These are phyloP conservation scores for Pelecanus crispus DNA, from an alignment of 2,113 vertebrate species.

Conservation along the genomic window DNA sequence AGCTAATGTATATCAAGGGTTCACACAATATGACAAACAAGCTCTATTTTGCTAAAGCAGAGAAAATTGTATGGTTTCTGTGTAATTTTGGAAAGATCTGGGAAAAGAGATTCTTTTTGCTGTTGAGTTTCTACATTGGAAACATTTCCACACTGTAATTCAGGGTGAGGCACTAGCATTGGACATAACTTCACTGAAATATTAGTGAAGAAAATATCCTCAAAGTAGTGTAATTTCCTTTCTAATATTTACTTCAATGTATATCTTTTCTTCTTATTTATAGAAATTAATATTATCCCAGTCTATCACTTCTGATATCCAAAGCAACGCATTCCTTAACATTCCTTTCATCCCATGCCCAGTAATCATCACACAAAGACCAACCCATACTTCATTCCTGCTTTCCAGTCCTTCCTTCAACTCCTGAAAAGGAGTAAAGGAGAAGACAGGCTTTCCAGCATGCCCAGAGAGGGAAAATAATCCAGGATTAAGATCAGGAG, in stretches of 20 bases:
- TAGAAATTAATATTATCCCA: not conserved
- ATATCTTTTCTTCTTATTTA: not conserved
- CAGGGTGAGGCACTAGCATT: not conserved
- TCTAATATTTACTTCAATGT: not conserved
- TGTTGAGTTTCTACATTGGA: not conserved
- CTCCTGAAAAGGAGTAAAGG: not conserved
- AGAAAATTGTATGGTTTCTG: not conserved
- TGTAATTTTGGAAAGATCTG: not conserved
- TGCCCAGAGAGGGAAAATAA: not conserved
- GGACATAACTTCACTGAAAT: not conserved
- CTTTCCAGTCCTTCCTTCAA: not conserved
- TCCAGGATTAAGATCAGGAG: not conserved
- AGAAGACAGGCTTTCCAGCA: not conserved
- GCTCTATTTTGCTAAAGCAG: not conserved
- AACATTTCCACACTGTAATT: not conserved
- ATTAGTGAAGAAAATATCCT: not conserved
- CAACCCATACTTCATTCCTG: not conserved
- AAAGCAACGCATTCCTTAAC: not conserved
- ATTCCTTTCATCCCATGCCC: not conserved
- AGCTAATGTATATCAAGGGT: not conserved
- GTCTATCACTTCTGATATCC: not conserved
- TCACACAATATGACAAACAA: not conserved
- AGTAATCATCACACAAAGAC: not conserved
- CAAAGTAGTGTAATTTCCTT: not conserved
- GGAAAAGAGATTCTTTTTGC: not conserved